Evolutionary conservation across 1,140 invertebrate genomes (phyloP), one percentile per base, ranked within the genome.

Genomic region (Laupala kohalensis): DNA sequence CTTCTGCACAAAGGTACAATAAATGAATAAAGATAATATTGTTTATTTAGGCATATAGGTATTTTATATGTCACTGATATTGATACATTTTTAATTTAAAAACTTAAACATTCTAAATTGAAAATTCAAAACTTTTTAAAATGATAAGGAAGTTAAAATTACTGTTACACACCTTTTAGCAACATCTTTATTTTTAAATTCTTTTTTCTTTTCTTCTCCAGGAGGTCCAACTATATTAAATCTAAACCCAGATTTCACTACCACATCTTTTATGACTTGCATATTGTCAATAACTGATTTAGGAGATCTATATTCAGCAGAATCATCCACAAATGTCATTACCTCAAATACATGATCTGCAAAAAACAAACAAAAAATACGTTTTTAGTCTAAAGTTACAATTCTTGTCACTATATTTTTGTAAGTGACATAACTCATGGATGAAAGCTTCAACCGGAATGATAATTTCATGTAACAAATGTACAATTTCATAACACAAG

Each of bases 271-370:
- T 53, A 90, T 82, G 19, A 92, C 82, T 76, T 85, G 79, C 0
- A 84, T 76, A 78, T 86, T 80, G 62, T 84, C 78, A 68, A 90
- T 81, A 24, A 78, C 75, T 64, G 80, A 81, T 64, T 78, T 70
- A 4, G 81, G 74, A 64, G 80, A 76, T 72, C 83, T 81, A 84
- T 87, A 81, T 74, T 81, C 75, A 24, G 83, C 81, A 23, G 85
- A 81, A 74, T 87, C 84, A 70, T 86, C 83, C 2, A 90, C 83
- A 81, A 88, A 88, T 12, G 84, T 77, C 80, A 93, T 84, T 3
- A 86, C 85, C 78, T 90, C 86, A 73, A 88, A 86, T 6, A 93
- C 79, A 78, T 90, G 82, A 76, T 90, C 89, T 89, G 77, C 69
- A 83, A 82, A 74, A 74, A 76, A 76, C 72, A 75, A 67, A 71